Base-by-base conservation (phyloP, 2,113 vertebrate genomes). In the Tympanuchus pallidicinctus region DNA sequence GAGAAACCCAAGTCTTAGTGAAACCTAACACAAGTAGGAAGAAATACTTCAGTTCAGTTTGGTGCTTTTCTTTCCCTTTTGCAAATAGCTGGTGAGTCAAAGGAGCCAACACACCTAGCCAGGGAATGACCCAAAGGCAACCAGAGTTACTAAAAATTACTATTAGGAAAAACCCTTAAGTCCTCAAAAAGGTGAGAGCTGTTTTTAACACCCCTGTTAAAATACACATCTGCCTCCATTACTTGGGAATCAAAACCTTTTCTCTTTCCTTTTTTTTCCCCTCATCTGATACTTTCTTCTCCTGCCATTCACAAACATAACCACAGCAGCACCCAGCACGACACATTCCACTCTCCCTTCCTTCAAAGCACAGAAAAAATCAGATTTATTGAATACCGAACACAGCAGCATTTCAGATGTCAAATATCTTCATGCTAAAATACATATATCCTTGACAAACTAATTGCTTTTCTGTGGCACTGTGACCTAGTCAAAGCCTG, bases 381-480 rank as follows among this genome's bases (percentile, higher is more conserved):
- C 56, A 52, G 57, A 75, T 57, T 93, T 93, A 87, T 72, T 5
- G 3, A 78, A 57, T 4, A 78, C 19, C 40, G n/a, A 89, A 40
- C 34, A 80, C 2, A 30, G 22, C 21, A 54, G 38, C 38, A 38
- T 76, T 90, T 86, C 77, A 94, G 54, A n/a, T 7, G 42, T 83
- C 95, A 96, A 89, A 87, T 54, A 54, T 60, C 76, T 77, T 48
- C 48, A 17, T 65, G 38, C 77, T 96, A 89, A 96, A 96, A 95
- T 92, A 95, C 60, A 80, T 88, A 95, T 82, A 88, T 90, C 67
- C 89, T 93, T 84, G 82, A 88, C 40, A 76, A 92, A 84, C 76
- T 96, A 93, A 96, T 96, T 84, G 86, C 92, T 93, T 88, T 92
- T 67, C 73, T 65, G 50, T 82, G 82, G 83, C 75, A 84, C 63